Base-by-base conservation (phyloP, 1,140 invertebrate species). In the Drosophila ohnishii region DNA sequence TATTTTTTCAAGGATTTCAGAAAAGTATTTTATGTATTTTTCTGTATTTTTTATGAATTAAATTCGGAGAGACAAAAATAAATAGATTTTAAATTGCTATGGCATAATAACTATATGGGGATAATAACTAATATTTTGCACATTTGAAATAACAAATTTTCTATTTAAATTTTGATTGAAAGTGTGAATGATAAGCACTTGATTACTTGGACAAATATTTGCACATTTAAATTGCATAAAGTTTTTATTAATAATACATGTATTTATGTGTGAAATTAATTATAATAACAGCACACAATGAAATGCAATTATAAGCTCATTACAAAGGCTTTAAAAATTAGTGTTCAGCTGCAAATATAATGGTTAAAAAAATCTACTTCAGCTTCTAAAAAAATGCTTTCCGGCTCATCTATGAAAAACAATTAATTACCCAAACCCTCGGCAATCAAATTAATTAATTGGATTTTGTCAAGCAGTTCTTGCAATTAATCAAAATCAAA, bases 401-500 rank as follows among this genome's bases (percentile, higher is more conserved):
- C 14, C 10, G n/a, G 19, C 47, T 28, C 34, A 62, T 30, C 34
- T 30, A 11, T 13, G 5, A 25, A 14, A 13, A 35, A 13, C 53
- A 69, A 57, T 58, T 35, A 69, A 69, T 50, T 58, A 37, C 5
- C 25, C 0, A 9, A 11, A 2, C 5, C 32, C 32, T 30, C n/a
- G 0, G 42, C 70, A 71, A 71, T 71, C 65, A 35, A 16, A 71
- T 62, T 37, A 74, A 74, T 74, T 74, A 63, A 74, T 72, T 73
- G 67, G 48, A 47, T 47, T 47, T 73, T 71, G 67, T 71, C 42
- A 37, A 32, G 28, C 69, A 25, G 14, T 40, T 45, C 51, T 44
- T 28, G 35, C 70, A 74, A 74, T 74, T 74, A 74, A 74, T 74
- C 70, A 73, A 74, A 74, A 63, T 73, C 70, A 75, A 75, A 75